These are phyloP conservation scores for Nineta flava DNA, from an alignment of 2,888 invertebrate species.

Conservation along the genomic window DNA sequence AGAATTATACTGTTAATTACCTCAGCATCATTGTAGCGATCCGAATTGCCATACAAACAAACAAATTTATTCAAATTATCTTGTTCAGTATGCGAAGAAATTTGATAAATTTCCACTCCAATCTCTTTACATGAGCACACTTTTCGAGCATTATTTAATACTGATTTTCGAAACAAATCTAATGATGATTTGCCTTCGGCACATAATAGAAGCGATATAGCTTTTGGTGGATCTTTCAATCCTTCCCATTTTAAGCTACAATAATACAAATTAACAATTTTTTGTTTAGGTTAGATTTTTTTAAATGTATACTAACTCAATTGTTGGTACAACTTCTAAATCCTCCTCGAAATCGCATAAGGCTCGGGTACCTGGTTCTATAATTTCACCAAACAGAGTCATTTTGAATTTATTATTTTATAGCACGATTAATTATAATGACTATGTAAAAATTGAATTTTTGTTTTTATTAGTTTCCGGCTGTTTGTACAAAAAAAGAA, in stretches of 20 bases:
- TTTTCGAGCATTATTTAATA: not conserved
- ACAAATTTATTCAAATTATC: not conserved
- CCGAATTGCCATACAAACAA: not conserved
- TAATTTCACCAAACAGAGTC: slow-evolving; percentile 11
- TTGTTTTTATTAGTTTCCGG: too few relatives aligned
- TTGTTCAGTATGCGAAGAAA: not conserved
- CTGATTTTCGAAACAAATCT: not conserved
- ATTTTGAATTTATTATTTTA: not conserved
- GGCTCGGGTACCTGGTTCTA: slow-evolving; percentile 11
- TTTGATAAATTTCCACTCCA: not conserved
- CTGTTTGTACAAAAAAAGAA: too few relatives aligned
- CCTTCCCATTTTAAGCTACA: not conserved
- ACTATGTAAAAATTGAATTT: not conserved
- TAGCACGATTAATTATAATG: not conserved
- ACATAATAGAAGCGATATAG: not conserved
- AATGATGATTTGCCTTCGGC: not conserved
- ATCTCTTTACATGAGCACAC: not conserved
- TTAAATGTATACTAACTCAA: not conserved
- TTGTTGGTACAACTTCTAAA: slow-evolving; percentile 3
- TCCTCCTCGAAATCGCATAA: slow-evolving; percentile 10
- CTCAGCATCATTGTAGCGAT: not conserved
- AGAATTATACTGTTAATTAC: not conserved
- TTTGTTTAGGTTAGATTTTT: not conserved
- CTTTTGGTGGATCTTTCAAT: not conserved
- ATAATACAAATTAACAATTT: not conserved